Conservation (phyloP, 2,113 vertebrate genomes). For the Antigone vipio region DNA sequence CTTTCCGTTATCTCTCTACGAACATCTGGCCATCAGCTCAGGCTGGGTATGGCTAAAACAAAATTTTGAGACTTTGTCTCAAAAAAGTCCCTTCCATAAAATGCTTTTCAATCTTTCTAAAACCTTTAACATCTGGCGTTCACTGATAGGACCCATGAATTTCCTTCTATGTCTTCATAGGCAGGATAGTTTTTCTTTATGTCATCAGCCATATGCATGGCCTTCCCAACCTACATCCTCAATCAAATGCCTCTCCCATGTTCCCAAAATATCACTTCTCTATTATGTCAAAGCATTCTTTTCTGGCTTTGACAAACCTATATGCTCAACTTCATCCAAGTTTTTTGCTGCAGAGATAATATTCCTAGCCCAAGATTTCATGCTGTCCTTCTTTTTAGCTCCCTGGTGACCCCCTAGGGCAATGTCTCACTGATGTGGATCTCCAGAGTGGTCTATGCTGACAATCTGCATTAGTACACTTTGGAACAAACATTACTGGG, state of each 20-base stretch:
- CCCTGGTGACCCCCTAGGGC: neutral
- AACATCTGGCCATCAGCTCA: neutral
- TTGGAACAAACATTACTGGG: neutral
- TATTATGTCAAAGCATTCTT: neutral
- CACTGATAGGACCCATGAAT: neutral
- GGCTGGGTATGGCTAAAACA: neutral
- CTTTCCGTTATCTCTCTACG: neutral
- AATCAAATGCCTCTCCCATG: neutral
- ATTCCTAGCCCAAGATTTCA: neutral
- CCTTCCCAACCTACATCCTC: neutral
- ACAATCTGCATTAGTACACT: neutral
- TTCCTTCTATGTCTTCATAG: neutral
- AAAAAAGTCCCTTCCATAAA: neutral
- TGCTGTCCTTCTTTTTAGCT: neutral
- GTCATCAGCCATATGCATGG: neutral
- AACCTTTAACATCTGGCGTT: neutral
- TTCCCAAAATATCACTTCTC: neutral
- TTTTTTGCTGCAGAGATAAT: neutral
- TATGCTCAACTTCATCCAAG: neutral
- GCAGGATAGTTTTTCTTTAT: neutral
- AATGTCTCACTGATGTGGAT: neutral
- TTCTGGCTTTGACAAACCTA: neutral
- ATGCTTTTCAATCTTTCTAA: neutral
- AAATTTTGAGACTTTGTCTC: neutral
- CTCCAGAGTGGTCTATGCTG: neutral